Base-by-base conservation (phyloP, 2,888 invertebrate genomes). In the Punctoribates punctum region DNA sequence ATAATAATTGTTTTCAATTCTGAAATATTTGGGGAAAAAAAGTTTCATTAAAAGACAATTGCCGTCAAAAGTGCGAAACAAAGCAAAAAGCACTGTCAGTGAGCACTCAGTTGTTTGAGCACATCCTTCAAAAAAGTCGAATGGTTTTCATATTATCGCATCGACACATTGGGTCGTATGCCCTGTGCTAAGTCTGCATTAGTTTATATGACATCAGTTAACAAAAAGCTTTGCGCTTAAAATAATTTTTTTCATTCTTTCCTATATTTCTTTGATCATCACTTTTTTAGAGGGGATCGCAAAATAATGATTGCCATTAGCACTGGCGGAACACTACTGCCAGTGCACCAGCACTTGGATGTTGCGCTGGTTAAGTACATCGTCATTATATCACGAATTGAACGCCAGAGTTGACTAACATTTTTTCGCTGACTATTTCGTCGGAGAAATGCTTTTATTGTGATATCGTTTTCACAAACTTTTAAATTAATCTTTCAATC, bases 281-380 rank as follows among this genome's bases (percentile, higher is more conserved):
- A 27, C 27, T 29, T 51, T 60, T 25, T 27, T 60, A 27, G 60
- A 60, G 60, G 60, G 60, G 60, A 60, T 60, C 60, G 60, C 60
- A 60, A 60, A 60, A 60, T 60, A 60, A 60, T 60, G 60, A 60
- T 60, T 60, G 60, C 60, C 60, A 60, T 60, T 60, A 60, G 60
- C 60, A 60, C 60, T 60, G 57, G 57, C 9, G 23, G 11, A 23
- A 25, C 25, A 57, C 23, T 25, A 25, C 4, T 54, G 11, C 11
- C 1, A 57, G 23, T 57, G 23, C 25, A 57, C 20, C 25, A 57
- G 57, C 25, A 57, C 57, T 57, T 57, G 27, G 25, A 60, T 60
- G 27, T 17, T 15, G 60, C 15, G 9, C 29, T 20, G 15, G 60
- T 29, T 60, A 60, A 60, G 60, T 27, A 29, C 60, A 29, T 11